Evolutionary conservation across 2,888 invertebrate species (phyloP), one percentile per base, ranked within the genome.

Genomic region (Eupeodes luniger): DNA sequence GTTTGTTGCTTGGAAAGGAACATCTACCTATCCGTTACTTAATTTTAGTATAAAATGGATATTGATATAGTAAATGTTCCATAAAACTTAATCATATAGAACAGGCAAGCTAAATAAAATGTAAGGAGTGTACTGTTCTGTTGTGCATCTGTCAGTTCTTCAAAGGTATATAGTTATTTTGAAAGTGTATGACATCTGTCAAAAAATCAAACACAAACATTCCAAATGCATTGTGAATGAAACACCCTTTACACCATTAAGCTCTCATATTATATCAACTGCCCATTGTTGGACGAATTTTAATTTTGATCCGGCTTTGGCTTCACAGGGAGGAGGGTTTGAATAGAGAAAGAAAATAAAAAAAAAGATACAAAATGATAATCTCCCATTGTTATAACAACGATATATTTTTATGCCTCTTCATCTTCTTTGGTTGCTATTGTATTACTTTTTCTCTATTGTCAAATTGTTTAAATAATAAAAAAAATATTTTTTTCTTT

Each of bases 391-490:
- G 47, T 66, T 66, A 66, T 66, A 34, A 40, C 36, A 36, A 6
- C 1, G 7, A 16, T 36, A 40, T 14, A 19, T 62, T 36, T 16
- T n/a, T 62, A 59, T n/a, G n/a, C 3, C 9, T 59, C 9, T 59
- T 59, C 9, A 67, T 67, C 49, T 67, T 67, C 14, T 67, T 5
- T 16, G 14, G 12, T 2, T 27, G 49, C 14, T 51, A 47, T 66
- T 19, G 59, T 57, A 59, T 49, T 47, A 19, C 10, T 44, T 47
- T 74, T 74, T 27, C 59, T n/a, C 61, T 57, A 75, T 75, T 61
- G 74, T 59, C 16, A 34, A 75, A 75, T 61, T 61, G 74, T 34
- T 75, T 75, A 75, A 75, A 61, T 75, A 59, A 67, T 27, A 40
- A 67, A 14, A 4, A 47, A 19, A 47, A 14, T 19, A 19, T 19